These are phyloP conservation scores for Masnerella sp. DNA, from an alignment of 2,888 invertebrate genomes.

Conservation along the genomic window DNA sequence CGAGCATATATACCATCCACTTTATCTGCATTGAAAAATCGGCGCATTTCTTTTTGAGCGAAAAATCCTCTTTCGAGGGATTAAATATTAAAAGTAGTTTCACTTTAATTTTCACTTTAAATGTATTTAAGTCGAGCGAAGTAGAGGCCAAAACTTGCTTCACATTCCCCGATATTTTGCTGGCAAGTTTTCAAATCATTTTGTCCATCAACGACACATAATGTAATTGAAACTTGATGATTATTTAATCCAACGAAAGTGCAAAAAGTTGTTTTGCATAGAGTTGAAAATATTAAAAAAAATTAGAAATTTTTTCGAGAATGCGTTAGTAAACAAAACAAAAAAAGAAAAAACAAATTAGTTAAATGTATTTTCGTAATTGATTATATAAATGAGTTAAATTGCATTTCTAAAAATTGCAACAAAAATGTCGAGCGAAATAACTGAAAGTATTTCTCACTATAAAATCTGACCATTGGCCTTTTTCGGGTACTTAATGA, in stretches of 20 bases:
- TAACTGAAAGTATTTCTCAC: slow-evolving; percentile 21
- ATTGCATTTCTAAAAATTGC: neutral
- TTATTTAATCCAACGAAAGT: slow-evolving; percentile 8
- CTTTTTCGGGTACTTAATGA: slow-evolving; percentile 40
- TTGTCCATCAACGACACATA: slow-evolving; percentile 7
- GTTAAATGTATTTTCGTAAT: too few species aligned
- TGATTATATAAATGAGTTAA: too few species aligned
- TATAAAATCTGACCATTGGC: slow-evolving; percentile 34
- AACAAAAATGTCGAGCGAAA: neutral
- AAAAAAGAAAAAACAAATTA: too few species aligned
- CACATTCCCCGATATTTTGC: slow-evolving; percentile 5
- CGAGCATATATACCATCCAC: too few species aligned
- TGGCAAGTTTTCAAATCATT: slow-evolving; percentile 25
- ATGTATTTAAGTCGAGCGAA: slow-evolving; percentile 1
- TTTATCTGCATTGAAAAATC: too few species aligned
- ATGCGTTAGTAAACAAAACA: too few species aligned
- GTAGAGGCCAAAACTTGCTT: slow-evolving; percentile 9
- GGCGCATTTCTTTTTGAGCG: too few species aligned
- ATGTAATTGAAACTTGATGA: slow-evolving; percentile 18
- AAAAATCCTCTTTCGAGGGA: too few species aligned
- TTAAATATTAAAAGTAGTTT: neutral
- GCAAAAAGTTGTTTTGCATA: too few species aligned
- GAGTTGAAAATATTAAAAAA: too few species aligned
- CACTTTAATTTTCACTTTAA: slow-evolving; percentile 2
- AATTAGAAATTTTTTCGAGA: too few species aligned